Base-by-base conservation (phyloP, 2,888 invertebrate genomes). In the Troides aeacus region DNA sequence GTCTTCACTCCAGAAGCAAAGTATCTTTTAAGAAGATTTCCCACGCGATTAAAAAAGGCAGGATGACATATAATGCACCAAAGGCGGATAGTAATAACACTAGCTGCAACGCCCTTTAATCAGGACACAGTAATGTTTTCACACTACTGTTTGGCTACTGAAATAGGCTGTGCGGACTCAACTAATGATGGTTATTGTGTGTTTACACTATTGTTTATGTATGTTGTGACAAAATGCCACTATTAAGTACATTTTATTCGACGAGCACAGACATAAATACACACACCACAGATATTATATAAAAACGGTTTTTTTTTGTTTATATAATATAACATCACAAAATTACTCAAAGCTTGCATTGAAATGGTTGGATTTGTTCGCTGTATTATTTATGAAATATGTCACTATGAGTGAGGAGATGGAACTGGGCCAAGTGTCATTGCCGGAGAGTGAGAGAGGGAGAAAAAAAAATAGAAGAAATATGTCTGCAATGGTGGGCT, bases 401-500 rank as follows among this genome's bases (percentile, higher is more conserved):
- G 64, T 64, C 70, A 67, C 63, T 64, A 23, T 72, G 71, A 71
- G 71, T 69, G 68, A 67, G 63, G 62, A 66, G 65, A 71, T 72
- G 72, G 72, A 72, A 58, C 66, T 30, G 18, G 56, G 71, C 71
- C 71, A 72, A 69, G 46, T 68, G 63, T 64, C 66, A 61, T 62
- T 50, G 62, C 57, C 36, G 56, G 42, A 53, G 30, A 24, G n/a
- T 17, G 46, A 68, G 53, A 17, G 30, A 30, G 30, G 3, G 30
- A 17, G 39, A 46, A 46, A 46, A 46, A 46, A 46, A 46, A 46
- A 46, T 46, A 53, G 46, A 66, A 67, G 69, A 71, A 71, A 66
- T 69, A 71, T 64, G 63, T 63, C 69, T 59, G 57, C 70, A 72
- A 68, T 36, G 63, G 50, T 64, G 69, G 68, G 64, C 77, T 76